Evolutionary conservation across 2,888 invertebrate species (phyloP), one percentile per base, ranked within the genome.

Genomic region (Andrena hattorfiana): DNA sequence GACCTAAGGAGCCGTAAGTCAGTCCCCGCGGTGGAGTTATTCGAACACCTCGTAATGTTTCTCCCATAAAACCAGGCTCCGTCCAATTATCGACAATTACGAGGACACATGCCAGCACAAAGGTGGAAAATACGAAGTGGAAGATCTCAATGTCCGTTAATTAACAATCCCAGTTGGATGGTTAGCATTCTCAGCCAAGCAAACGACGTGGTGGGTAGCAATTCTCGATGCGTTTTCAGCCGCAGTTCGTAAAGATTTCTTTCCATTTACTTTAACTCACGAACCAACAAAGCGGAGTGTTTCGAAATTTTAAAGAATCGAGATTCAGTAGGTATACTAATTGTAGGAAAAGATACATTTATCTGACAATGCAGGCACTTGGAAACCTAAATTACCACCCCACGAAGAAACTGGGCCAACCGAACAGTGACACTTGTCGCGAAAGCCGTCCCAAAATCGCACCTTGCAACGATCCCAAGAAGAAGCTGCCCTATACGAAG

Each of bases 381-480:
- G 20, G n/a, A 8, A 67, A 13, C 67, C 5, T 13, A 5, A 13
- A 66, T 26, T 32, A 20, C 5, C n/a, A n/a, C 10, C 30, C 3
- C 6, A 3, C 0, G 8, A 48, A 20, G 16, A 54, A 70, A 67
- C 42, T 67, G 20, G 62, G 51, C 32, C 56, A 56, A 48, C 16
- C 62, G 74, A 56, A 88, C 76, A 85, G 82, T 89, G 74, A 77
- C 90, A 90, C 90, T 90, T 90, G 90, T 86, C 85, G 86, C 88
- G 67, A 90, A 90, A 87, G 76, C 81, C 60, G 60, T 28, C 23
- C 68, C 42, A 42, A 60, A 54, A 79, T 83, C 72, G 72, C 85
- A 87, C 88, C 88, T 88, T 86, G 84, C 86, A 16, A 68, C 49
- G 68, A 62, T 63, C 68, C 71, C 54, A 20, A 77, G 76, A 67